These are phyloP conservation scores for Netelia fuscicornis DNA, from an alignment of 2,888 invertebrate species.

Conservation along the genomic window DNA sequence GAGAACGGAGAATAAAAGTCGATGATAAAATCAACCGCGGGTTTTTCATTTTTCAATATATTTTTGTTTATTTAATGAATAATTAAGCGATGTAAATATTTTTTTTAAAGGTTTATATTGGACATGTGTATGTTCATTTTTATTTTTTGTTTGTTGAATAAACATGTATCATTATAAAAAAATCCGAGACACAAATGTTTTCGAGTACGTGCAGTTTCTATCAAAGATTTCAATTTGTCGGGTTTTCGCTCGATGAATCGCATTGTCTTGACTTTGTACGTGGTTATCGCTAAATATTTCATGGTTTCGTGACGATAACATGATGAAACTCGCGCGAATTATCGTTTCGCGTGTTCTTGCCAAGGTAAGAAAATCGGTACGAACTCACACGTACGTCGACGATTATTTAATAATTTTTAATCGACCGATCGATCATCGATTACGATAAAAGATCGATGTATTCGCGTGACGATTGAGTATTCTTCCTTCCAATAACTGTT, in stretches of 20 bases:
- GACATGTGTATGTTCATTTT: too few relatives aligned
- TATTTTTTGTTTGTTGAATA: not conserved
- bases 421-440: not conserved
- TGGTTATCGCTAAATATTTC: constrained; percentile 22
- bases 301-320: not conserved
- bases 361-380: not conserved
- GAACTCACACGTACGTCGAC: too few relatives aligned
- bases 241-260: not conserved
- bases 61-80: too few relatives aligned
- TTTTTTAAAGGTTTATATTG: too few relatives aligned
- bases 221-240: not conserved
- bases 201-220: not conserved
- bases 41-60: not conserved
- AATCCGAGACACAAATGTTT: not conserved
- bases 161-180: not conserved
- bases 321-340: not conserved
- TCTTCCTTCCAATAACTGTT: not conserved
- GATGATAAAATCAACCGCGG: not conserved
- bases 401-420: not conserved
- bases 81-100: too few relatives aligned
- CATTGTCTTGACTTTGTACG: constrained; percentile 1
- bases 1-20: constrained; percentile 39
- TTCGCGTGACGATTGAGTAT: not conserved
- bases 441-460: not conserved
- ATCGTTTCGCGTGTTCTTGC: not conserved